Percentiles rank a stretch among this genome's conserved stretches.
Evolutionary conservation across 2,797 vertebrate species (phyloP).

Genomic region (Borostomias antarcticus): DNA sequence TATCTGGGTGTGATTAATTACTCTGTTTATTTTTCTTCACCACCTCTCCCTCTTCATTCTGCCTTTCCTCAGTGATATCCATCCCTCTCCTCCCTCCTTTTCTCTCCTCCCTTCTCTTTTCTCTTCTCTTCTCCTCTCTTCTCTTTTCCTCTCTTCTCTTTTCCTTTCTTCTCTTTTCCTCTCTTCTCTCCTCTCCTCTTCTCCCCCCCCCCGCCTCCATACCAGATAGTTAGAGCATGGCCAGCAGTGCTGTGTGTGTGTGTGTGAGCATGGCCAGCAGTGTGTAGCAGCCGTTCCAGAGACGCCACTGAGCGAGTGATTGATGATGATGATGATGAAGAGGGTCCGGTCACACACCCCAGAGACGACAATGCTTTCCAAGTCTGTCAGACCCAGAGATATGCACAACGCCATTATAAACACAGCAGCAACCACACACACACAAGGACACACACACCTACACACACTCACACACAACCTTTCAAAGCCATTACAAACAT

Average conservation of each 20-base stretch:
- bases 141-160: not conserved
- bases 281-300: conserved; percentile 32
- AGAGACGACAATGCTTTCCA: conserved; percentile 62
- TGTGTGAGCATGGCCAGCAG: conserved; percentile 36
- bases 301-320: conserved; percentile 57
- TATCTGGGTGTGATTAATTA: conserved; percentile 61
- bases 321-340: conserved; percentile 72
- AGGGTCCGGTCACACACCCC: conserved; percentile 52
- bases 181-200: conserved; percentile 18
- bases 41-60: not conserved
- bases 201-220: not conserved
- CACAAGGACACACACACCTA: conserved; percentile 9
- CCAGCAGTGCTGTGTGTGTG: conserved; percentile 49
- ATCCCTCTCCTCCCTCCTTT: not conserved
- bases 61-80: too few relatives aligned
- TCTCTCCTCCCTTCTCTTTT: not conserved
- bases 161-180: conserved; percentile 16
- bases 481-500: too few relatives aligned
- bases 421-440: conserved; percentile 53
- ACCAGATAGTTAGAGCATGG: conserved; percentile 3
- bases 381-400: conserved; percentile 46
- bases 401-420: conserved; percentile 60
- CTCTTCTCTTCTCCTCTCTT: not conserved
- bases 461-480: conserved; percentile 6
- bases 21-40: conserved; percentile 46